Conservation (phyloP, 2,113 vertebrate species). For the Phyllostomus discolor region DNA sequence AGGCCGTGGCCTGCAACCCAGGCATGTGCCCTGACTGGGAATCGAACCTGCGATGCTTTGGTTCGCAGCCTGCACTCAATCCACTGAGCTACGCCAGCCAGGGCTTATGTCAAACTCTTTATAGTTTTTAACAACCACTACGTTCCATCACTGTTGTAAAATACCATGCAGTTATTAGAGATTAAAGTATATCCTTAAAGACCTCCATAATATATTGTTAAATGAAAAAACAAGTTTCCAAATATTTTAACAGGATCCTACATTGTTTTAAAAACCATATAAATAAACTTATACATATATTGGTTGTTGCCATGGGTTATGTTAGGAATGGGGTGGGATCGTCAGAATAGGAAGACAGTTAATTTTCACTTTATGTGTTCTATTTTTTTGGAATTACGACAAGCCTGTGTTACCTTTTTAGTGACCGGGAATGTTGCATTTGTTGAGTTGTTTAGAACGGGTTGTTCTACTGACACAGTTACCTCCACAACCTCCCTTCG, state of each 20-base stretch:
- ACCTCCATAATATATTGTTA: background rate
- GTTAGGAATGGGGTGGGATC: background rate
- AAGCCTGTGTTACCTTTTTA: background rate
- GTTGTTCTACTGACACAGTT: background rate
- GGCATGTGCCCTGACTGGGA: too few relatives aligned
- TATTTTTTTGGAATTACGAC: background rate
- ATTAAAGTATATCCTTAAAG: background rate
- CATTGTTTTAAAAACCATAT: background rate
- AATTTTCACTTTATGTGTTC: background rate
- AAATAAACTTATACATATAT: background rate
- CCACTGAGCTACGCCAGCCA: too few relatives aligned
- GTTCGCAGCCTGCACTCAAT: too few relatives aligned
- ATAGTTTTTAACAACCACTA: background rate
- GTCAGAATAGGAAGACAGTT: background rate
- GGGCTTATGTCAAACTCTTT: background rate
- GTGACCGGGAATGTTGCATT: background rate
- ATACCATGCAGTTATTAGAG: background rate
- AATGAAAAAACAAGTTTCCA: background rate
- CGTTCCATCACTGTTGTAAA: background rate
- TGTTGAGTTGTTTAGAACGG: background rate
- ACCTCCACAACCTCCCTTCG: background rate
- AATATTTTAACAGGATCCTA: background rate
- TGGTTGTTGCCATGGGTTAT: background rate
- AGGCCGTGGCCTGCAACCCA: too few relatives aligned
- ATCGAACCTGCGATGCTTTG: too few relatives aligned